phyloP scores from a whole-genome alignment of 2,888 invertebrate species.

The Dryococelus australis region DNA sequence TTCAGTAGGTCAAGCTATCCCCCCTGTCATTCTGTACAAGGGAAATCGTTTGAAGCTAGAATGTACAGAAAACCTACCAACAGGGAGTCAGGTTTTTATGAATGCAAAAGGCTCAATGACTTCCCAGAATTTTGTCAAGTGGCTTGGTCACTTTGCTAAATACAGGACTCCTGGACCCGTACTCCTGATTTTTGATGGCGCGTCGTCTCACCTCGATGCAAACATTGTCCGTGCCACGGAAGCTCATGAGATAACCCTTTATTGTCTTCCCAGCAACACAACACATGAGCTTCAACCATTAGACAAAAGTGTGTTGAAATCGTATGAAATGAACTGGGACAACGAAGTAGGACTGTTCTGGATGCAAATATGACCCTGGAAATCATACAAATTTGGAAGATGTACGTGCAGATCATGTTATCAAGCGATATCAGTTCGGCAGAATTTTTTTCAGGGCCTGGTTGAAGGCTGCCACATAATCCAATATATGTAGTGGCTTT shows the following conservation, averaged over 20 bases:
- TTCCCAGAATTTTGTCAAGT: too few relatives aligned
- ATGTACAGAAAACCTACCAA: background rate
- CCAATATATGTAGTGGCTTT: background rate
- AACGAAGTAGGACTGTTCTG: background rate
- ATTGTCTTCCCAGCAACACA: background rate
- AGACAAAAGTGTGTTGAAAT: background rate
- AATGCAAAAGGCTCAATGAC: background rate
- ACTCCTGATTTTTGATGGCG: too few relatives aligned
- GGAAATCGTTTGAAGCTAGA: conserved; percentile 19
- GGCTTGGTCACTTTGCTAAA: too few relatives aligned
- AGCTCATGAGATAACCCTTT: too few relatives aligned
- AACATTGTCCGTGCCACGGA: too few relatives aligned
- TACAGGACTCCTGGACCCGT: too few relatives aligned
- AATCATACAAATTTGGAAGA: background rate
- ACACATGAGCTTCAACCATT: background rate
- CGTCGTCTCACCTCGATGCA: too few relatives aligned
- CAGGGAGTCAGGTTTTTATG: conserved; percentile 26
- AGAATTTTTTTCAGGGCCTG: background rate
- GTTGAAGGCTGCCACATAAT: background rate
- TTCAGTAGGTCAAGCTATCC: too few relatives aligned
- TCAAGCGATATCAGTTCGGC: too few relatives aligned
- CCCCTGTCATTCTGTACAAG: conserved; percentile 52
- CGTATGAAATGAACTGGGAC: background rate
- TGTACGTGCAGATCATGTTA: background rate
- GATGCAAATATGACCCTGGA: background rate